Conservation (phyloP, 1,140 invertebrate genomes). For the Pygmarrhopalites habei region DNA sequence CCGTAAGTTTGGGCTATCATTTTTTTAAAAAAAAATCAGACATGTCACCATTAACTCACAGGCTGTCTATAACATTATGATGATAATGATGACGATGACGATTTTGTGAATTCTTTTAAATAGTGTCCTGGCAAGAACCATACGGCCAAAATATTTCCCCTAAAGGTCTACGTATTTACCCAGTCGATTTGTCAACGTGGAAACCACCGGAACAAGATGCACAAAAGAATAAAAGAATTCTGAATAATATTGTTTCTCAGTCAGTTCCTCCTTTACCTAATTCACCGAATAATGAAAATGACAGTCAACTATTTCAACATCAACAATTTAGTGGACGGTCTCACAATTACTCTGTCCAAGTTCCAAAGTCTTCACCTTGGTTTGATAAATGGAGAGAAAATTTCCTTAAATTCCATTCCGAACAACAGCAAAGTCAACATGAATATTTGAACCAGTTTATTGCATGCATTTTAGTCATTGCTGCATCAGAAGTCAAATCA, state of each 20-base stretch:
- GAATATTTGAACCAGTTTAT: constrained; percentile 90
- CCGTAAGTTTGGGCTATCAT: constrained; percentile 24
- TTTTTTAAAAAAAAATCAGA: too few relatives aligned
- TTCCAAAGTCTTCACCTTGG: constrained; percentile 79
- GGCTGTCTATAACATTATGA: too few relatives aligned
- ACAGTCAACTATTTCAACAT: not conserved
- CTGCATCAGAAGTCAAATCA: constrained; percentile 56
- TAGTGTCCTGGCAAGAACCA: constrained; percentile 35
- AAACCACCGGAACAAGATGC: constrained; percentile 23
- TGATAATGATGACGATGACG: too few relatives aligned
- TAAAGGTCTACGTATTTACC: constrained; percentile 20
- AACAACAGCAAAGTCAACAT: constrained; percentile 54
- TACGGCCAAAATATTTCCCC: constrained; percentile 17
- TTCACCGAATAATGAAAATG: not conserved
- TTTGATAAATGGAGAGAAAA: constrained; percentile 91
- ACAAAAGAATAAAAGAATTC: constrained; percentile 20
- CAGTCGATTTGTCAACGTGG: constrained; percentile 35
- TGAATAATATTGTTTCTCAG: constrained; percentile 16
- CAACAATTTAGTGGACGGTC: constrained; percentile 4
- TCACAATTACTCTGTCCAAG: constrained; percentile 49
- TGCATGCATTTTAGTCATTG: constrained; percentile 79
- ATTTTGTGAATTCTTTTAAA: constrained; percentile 1
- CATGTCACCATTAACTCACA: too few relatives aligned
- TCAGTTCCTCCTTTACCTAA: constrained; percentile 17
- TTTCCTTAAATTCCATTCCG: constrained; percentile 54